Conservation (phyloP, 2,113 vertebrate genomes). For the Sphaerodactylus townsendi region DNA sequence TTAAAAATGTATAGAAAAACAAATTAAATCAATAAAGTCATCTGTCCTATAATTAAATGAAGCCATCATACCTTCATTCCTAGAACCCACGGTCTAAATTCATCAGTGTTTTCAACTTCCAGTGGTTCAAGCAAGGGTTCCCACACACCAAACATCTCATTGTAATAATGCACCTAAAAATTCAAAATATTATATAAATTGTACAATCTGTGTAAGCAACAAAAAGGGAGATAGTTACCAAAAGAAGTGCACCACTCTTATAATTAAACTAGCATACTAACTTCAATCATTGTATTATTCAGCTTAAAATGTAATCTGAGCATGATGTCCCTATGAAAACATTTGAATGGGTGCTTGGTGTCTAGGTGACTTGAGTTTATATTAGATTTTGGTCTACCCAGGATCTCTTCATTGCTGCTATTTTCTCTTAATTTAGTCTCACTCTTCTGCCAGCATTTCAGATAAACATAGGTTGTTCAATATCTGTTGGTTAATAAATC, state of each 20-base stretch:
- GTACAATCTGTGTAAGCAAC: background rate
- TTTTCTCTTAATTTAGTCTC: too few relatives aligned
- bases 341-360: too few relatives aligned
- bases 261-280: background rate
- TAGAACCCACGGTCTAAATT: constrained; percentile 90
- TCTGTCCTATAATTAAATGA: background rate
- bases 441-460: too few relatives aligned
- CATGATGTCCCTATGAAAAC: background rate
- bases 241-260: background rate
- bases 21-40: background rate
- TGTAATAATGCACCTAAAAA: constrained; percentile 91
- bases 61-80: constrained; percentile 81
- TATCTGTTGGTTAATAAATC: too few relatives aligned
- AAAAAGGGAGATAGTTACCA: background rate
- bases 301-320: background rate
- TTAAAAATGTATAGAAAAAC: background rate
- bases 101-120: constrained; percentile 87
- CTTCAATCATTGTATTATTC: background rate
- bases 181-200: constrained; percentile 24
- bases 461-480: too few relatives aligned
- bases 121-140: constrained; percentile 95
- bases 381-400: too few relatives aligned
- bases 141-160: constrained; percentile 96
- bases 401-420: too few relatives aligned
- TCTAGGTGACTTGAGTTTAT: too few relatives aligned